These are phyloP conservation scores for Palythoa grandis DNA, from an alignment of 92 coral and sea anemone genomes.

Conservation along the genomic window DNA sequence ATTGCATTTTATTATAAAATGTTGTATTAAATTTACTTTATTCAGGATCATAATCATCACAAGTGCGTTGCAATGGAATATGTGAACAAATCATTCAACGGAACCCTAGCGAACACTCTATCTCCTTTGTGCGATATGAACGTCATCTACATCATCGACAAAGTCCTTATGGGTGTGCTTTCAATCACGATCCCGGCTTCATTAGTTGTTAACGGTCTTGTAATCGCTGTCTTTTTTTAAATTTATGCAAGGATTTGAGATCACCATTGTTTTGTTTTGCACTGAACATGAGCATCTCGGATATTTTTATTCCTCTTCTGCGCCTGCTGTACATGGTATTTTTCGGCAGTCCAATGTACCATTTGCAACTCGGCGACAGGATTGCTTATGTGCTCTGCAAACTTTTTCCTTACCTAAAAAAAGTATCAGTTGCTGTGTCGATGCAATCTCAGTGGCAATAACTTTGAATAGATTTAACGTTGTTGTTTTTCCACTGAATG, in stretches of 20 bases:
- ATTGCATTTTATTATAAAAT: neutral
- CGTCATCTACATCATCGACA: neutral
- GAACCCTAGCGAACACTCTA: neutral
- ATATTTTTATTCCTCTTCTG: constrained; percentile 9
- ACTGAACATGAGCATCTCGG: constrained; percentile 37
- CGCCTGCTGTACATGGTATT: neutral
- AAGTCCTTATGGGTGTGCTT: neutral
- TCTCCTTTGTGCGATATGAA: neutral
- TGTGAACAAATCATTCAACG: constrained; percentile 16
- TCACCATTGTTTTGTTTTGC: constrained; percentile 30
- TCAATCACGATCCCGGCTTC: constrained; percentile 18
- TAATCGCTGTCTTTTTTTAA: constrained; percentile 20
- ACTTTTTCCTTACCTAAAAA: neutral
- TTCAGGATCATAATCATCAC: neutral
- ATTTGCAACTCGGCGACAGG: neutral
- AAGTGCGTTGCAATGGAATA: constrained; percentile 9
- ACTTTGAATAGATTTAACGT: constrained; percentile 20
- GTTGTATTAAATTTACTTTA: neutral
- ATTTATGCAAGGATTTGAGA: constrained; percentile 13
- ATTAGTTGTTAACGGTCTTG: constrained; percentile 16
- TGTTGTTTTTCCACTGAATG: constrained; percentile 16
- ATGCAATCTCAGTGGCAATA: constrained; percentile 29
- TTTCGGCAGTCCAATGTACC: constrained; percentile 8
- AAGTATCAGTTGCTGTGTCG: constrained; percentile 24
- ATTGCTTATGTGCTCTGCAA: constrained; percentile 9